Evolutionary conservation across 2,888 invertebrate genomes (phyloP).

Genomic region (Drosophila siamana): DNA sequence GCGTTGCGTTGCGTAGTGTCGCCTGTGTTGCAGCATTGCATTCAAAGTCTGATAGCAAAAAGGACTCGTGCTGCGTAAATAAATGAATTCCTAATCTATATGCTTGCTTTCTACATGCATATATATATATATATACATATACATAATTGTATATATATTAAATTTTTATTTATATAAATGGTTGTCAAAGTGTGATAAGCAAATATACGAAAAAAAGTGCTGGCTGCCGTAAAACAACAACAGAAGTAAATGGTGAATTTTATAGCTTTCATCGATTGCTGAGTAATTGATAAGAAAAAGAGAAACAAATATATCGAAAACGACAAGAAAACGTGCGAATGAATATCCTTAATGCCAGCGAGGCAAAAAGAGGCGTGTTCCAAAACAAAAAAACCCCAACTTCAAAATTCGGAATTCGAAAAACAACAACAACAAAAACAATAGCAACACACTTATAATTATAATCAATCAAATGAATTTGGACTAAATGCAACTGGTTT

Average conservation of each 20-base stretch:
- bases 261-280: constrained; percentile 41
- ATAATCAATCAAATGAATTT: constrained; percentile 56
- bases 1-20: constrained; percentile 33
- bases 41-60: constrained; percentile 31
- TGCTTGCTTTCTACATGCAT: constrained; percentile 2
- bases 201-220: constrained; percentile 18
- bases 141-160: neutral
- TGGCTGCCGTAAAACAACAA: constrained; percentile 1
- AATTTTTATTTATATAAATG: constrained; percentile 2
- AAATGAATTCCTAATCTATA: constrained; percentile 1
- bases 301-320: constrained; percentile 1
- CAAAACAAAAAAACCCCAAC: neutral
- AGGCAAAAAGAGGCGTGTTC: neutral
- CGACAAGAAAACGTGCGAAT: constrained; percentile 10
- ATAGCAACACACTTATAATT: constrained; percentile 32
- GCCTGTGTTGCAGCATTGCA: constrained; percentile 21
- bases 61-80: constrained; percentile 35
- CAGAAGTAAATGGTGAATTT: constrained; percentile 43
- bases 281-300: constrained; percentile 38
- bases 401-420: no score
- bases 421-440: constrained; percentile 1
- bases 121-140: neutral
- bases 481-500: constrained; percentile 58
- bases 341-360: constrained; percentile 4
- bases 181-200: constrained; percentile 45